Evolutionary conservation across 1,140 invertebrate genomes (phyloP), one percentile per base, ranked within the genome.

Genomic region (Ceratosolen solmsi): DNA sequence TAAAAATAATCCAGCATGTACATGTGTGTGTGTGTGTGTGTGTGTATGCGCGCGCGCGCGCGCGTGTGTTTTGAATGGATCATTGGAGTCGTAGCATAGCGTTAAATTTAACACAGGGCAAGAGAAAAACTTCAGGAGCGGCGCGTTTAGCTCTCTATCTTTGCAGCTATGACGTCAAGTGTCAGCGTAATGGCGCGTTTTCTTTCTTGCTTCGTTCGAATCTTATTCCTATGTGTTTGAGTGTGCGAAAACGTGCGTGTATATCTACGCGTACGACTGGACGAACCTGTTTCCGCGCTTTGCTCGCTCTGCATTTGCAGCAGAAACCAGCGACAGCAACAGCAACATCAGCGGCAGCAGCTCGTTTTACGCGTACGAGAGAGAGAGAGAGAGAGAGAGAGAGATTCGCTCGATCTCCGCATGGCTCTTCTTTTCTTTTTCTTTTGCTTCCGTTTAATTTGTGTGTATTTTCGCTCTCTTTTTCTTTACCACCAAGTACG

Each of bases 221-320:
- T 76, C 33, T 70, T 63, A 54, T 30, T 73, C 27, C 9, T 13
- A 46, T 33, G 27, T 36, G 33, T 74, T 4, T 15, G 33, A 8
- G 36, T 56, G 33, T 30, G 25, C 33, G 41, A 25, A 20, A 30
- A 5, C 25, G 38, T 41, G 30, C 9, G 36, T 73, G 17, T 73
- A 72, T 49, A 60, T 56, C 17, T 27, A 3, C 56, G 73, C 54
- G 33, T 58, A 38, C 36, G 60, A 81, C 80, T 81, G 80, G 80
- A 81, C 80, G 80, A 81, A 81, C 80, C 80, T 81, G 80, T 81
- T 81, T 81, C 80, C 80, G 51, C n/a, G 63, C 80, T 68, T 33
- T 46, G 73, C 71, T 33, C 65, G 36, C 25, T 65, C 58, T 49
- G 75, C 75, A 60, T 72, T 38, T 30, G 54, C 30, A 20, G 60